A percentile compares a stretch with the other conserved stretches of the same genome.
Evolutionary conservation across 2,113 vertebrate genomes (phyloP).

Genomic region (Zosterops lateralis): DNA sequence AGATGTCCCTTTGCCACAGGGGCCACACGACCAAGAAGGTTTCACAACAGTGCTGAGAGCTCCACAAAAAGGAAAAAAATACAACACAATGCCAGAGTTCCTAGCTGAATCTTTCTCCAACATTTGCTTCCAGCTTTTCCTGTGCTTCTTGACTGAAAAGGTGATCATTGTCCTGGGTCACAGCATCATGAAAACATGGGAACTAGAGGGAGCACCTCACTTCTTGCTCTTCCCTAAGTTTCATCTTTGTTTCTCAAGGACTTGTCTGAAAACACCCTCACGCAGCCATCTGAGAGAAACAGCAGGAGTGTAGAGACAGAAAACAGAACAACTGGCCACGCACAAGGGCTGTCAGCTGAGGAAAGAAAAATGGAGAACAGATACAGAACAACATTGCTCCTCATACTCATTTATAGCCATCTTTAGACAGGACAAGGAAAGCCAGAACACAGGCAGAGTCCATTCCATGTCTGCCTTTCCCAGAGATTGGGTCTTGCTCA

Average conservation of each 20-base stretch:
- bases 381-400: neutral
- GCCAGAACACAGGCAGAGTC: rapidly evolving
- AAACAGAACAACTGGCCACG: neutral
- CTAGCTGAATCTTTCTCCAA: neutral
- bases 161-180: neutral
- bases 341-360: neutral
- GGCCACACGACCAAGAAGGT: neutral
- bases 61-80: neutral
- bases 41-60: rapidly evolving
- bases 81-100: neutral
- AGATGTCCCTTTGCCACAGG: neutral
- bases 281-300: neutral
- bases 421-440: neutral
- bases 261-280: neutral
- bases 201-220: neutral
- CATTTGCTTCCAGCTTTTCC: neutral
- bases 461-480: neutral
- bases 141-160: neutral
- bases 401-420: neutral
- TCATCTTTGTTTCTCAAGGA: neutral
- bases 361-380: neutral
- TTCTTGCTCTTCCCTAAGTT: neutral
- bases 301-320: neutral
- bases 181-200: neutral
- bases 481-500: neutral